Conservation (phyloP, 92 coral and sea anemone species). For the Galaxea fascicularis region DNA sequence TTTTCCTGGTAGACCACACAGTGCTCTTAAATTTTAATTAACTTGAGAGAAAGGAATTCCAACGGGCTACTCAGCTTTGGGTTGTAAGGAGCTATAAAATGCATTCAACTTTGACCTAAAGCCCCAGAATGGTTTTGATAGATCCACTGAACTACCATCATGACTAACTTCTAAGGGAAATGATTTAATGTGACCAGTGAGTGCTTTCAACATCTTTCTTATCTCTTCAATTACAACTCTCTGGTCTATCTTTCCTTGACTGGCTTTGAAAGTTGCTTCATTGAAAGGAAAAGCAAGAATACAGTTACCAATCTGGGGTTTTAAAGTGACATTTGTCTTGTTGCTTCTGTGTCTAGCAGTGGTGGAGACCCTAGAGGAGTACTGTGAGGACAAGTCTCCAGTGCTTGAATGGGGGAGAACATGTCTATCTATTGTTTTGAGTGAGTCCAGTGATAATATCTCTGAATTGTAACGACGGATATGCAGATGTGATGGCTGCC, state of each 20-base stretch:
- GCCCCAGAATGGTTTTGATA: slow-evolving; percentile 84
- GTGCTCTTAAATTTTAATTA: too few species aligned
- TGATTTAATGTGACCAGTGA: slow-evolving; percentile 34
- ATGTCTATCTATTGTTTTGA: not conserved
- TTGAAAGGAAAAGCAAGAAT: slow-evolving; percentile 84
- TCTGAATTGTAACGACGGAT: slow-evolving; percentile 24
- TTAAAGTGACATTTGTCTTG: not conserved
- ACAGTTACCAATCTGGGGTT: slow-evolving; percentile 74
- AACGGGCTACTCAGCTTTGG: not conserved
- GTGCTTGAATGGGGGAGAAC: not conserved
- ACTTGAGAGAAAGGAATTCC: not conserved
- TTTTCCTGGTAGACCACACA: too few species aligned
- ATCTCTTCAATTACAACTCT: slow-evolving; percentile 79
- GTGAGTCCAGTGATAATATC: not conserved
- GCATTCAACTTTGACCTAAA: slow-evolving; percentile 53
- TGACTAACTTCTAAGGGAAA: not conserved
- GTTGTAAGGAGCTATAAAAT: slow-evolving; percentile 20
- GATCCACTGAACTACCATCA: slow-evolving; percentile 46
- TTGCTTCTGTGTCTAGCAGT: not conserved
- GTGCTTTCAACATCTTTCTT: slow-evolving; percentile 62
- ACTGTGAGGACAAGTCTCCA: not conserved
- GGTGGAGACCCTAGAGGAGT: not conserved
- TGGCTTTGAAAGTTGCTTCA: slow-evolving; percentile 68
- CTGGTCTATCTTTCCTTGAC: slow-evolving; percentile 54
- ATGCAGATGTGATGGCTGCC: not conserved